These are phyloP conservation scores for Calephelis perditalis DNA, from an alignment of 2,888 invertebrate genomes.

Conservation along the genomic window DNA sequence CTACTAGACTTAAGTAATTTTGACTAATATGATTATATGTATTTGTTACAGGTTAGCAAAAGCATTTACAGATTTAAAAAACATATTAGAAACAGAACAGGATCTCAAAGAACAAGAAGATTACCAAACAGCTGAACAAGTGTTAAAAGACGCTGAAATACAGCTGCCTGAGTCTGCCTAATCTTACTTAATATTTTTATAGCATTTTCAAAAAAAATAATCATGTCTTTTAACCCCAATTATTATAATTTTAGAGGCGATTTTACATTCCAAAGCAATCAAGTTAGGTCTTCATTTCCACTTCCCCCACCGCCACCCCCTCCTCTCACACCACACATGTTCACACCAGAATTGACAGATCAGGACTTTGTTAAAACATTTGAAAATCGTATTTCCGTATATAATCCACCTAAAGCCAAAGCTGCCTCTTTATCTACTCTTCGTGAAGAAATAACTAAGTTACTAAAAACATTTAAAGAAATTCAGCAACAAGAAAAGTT, in stretches of 20 bases:
- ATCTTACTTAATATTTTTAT: slow-evolving; percentile 34
- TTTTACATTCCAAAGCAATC: slow-evolving; percentile 60
- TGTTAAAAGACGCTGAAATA: slow-evolving; percentile 82
- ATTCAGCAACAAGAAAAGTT: slow-evolving; percentile 50
- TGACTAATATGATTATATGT: not conserved
- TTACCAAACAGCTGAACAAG: slow-evolving; percentile 82
- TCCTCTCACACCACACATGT: slow-evolving; percentile 26
- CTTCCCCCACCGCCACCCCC: slow-evolving; percentile 41
- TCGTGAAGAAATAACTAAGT: slow-evolving; percentile 38
- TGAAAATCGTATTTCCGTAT: slow-evolving; percentile 32
- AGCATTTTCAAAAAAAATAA: slow-evolving; percentile 45
- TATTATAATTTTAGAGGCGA: slow-evolving; percentile 51
- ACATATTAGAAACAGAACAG: slow-evolving; percentile 83
- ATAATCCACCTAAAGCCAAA: slow-evolving; percentile 26
- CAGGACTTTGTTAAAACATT: slow-evolving; percentile 47
- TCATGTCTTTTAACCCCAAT: slow-evolving; percentile 63
- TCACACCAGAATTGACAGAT: slow-evolving; percentile 37
- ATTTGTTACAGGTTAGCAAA: slow-evolving; percentile 77
- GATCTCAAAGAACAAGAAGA: slow-evolving; percentile 87
- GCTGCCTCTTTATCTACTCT: slow-evolving; percentile 37
- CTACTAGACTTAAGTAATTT: too few species aligned
- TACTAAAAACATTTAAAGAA: slow-evolving; percentile 39
- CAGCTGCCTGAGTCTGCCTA: slow-evolving; percentile 67
- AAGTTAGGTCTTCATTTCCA: slow-evolving; percentile 35
- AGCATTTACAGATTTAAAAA: slow-evolving; percentile 87